Evolutionary conservation across 2,113 vertebrate genomes (phyloP).

Genomic region (Rhinoderma darwinii): DNA sequence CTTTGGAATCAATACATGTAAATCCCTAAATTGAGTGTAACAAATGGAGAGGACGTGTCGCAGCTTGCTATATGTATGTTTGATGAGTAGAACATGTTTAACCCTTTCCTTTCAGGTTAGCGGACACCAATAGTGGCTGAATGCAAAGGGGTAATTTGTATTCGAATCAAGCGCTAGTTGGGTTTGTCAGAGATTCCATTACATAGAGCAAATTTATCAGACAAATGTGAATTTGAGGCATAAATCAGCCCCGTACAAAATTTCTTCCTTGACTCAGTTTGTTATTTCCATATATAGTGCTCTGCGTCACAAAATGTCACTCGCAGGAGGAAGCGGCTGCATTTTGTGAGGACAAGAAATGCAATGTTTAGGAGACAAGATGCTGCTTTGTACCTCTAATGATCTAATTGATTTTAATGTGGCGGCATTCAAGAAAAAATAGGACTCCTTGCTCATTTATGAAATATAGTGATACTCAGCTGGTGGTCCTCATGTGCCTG

Average conservation of each 20-base stretch:
- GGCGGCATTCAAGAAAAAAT: not conserved
- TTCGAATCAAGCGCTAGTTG: not conserved
- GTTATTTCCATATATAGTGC: not conserved
- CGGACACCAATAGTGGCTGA: not conserved
- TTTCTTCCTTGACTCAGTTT: not conserved
- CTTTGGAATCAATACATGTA: conserved; percentile 38
- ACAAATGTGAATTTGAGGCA: not conserved
- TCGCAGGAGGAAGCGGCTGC: not conserved
- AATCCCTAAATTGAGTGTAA: conserved; percentile 32
- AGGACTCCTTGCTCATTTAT: no score
- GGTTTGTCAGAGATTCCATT: not conserved
- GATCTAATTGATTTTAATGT: not conserved
- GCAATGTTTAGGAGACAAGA: not conserved
- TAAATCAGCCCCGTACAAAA: not conserved
- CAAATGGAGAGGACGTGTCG: conserved; percentile 3
- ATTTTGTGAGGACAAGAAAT: conserved; percentile 2
- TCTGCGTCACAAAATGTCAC: not conserved
- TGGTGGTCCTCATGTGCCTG: no score
- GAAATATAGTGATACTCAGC: no score
- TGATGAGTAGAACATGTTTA: not conserved
- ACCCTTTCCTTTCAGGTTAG: not conserved
- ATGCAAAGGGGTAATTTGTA: not conserved
- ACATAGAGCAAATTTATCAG: not conserved
- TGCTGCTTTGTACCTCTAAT: not conserved
- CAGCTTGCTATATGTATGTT: not conserved